Evolutionary conservation across 2,797 vertebrate species (phyloP), one percentile per base, ranked within the genome.

Genomic region (Xenopus petersii): DNA sequence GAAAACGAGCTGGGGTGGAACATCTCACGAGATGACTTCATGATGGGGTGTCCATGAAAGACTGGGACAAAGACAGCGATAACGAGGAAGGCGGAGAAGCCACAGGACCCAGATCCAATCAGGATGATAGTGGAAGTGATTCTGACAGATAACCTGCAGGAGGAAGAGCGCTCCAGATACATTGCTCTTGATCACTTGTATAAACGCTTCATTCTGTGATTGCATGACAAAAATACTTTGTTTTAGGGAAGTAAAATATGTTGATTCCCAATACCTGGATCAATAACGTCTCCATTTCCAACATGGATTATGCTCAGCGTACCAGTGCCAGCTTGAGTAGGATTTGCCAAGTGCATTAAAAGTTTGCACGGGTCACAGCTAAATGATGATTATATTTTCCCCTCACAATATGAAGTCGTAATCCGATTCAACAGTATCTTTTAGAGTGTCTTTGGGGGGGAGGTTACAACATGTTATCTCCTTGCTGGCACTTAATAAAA

Each of bases 11-110:
- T 96, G 0, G 86, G 89, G 1, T 99, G 97, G 96, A 93, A 87
- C 6, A 94, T 96, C 76, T 85, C 98, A 36, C 93, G 90, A 17
- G 96, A 98, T 1, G 95, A 98, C 81, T 98, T 94, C 87, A 98
- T 98, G 97, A 96, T 98, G 95, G 95, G 26, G 94, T 95, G 0
- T 89, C 92, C 58, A 99, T 98, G 97, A 98, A 95, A 82, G 97
- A 99, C 89, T 99, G 97, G 96, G 97, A 99, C 90, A 95, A 94
- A 70, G 90, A 93, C 63, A 95, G 93, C 5, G 90, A 91, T 0
- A 79, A 83, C 6, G 92, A 88, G 13, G 86, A 83, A 0, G 80
- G 46, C 7, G 51, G 9, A 51, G 1, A 0, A 51, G 61, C 61
- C 8, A 68, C 74, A 17, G 81, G 49, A 51, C 16, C 36, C 42